phyloP scores from a whole-genome alignment of 2,113 vertebrate genomes.

The Phalacrocorax aristotelis region DNA sequence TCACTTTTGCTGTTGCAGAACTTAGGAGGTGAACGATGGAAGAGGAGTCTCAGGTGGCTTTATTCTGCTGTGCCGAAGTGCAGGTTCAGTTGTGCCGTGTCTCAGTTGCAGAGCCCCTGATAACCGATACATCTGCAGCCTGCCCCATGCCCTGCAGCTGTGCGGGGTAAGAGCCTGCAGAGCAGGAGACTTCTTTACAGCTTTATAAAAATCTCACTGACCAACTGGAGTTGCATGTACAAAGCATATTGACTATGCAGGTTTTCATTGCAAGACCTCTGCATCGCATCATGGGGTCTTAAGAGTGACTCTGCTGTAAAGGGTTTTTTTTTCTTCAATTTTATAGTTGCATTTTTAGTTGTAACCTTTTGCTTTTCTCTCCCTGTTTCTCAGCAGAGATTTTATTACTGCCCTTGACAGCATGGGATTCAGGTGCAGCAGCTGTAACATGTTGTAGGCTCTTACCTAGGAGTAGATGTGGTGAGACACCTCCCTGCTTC shows the following conservation, averaged over 20 bases:
- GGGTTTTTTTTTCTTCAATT: neutral
- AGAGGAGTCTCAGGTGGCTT: neutral
- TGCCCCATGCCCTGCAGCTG: neutral
- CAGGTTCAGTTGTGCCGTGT: neutral
- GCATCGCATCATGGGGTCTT: neutral
- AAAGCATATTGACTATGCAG: neutral
- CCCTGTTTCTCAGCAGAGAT: neutral
- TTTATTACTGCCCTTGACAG: neutral
- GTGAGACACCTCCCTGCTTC: neutral
- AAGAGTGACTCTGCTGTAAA: neutral
- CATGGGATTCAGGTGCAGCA: neutral
- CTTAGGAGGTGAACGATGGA: neutral
- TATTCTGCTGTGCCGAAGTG: rapidly evolving
- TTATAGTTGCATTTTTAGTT: neutral
- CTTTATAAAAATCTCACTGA: neutral
- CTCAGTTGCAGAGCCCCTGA: neutral
- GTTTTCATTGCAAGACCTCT: neutral
- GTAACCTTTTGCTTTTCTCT: neutral
- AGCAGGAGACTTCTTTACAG: neutral
- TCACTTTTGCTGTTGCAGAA: neutral
- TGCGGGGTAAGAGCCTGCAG: neutral
- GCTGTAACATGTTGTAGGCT: neutral
- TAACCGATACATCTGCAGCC: neutral
- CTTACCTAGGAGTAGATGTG: neutral
- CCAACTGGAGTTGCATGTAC: neutral